Evolutionary conservation across 2,888 invertebrate genomes (phyloP).

Genomic region (Marasmarcha lunaedactyla): DNA sequence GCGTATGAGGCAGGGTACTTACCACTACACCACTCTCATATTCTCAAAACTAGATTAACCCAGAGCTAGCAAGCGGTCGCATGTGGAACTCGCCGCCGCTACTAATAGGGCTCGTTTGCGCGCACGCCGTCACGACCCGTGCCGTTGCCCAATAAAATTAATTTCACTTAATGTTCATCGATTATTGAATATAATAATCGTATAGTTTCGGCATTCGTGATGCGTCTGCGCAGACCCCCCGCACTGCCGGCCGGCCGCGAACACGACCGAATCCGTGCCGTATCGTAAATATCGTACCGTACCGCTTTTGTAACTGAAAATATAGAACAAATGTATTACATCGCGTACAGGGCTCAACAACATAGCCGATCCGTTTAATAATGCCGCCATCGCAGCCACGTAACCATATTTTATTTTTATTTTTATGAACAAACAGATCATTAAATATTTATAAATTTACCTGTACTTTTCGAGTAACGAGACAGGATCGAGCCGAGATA

Average conservation of each 20-base stretch:
- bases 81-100: slow-evolving; percentile 17
- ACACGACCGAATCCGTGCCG: slow-evolving; percentile 36
- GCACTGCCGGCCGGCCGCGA: slow-evolving; percentile 27
- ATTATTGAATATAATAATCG: slow-evolving; percentile 62
- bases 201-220: slow-evolving; percentile 56
- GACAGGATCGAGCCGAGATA: background rate
- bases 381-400: too few relatives aligned
- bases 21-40: too few relatives aligned
- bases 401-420: too few relatives aligned
- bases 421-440: too few relatives aligned
- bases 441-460: too few relatives aligned
- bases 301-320: slow-evolving; percentile 3
- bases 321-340: background rate
- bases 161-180: slow-evolving; percentile 66
- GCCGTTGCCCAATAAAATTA: slow-evolving; percentile 65
- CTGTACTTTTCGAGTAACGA: too few relatives aligned
- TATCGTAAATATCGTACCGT: slow-evolving; percentile 17
- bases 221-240: slow-evolving; percentile 56
- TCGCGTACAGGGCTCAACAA: background rate
- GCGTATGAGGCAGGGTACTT: too few relatives aligned
- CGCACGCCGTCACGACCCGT: slow-evolving; percentile 54
- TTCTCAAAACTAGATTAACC: too few relatives aligned
- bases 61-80: background rate
- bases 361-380: too few relatives aligned
- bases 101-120: slow-evolving; percentile 48